Evolutionary conservation across 2,113 vertebrate genomes (phyloP), one percentile per base, ranked within the genome.

Genomic region (Clinocottus analis): DNA sequence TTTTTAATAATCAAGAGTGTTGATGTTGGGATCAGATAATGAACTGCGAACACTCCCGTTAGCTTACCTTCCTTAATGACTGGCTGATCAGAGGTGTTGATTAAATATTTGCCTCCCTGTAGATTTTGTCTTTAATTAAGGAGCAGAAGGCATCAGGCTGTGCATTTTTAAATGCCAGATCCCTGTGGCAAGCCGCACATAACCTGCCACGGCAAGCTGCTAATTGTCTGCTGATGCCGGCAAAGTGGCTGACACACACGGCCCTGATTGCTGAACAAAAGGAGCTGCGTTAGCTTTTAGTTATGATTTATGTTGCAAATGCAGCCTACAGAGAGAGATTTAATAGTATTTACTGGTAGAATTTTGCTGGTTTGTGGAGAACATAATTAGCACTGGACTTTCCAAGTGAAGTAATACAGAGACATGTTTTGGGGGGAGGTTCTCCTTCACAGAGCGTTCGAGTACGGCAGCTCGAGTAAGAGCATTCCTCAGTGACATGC

Each of bases 61-160:
- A 25, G 43, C 37, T 33, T 39, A 68, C 64, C 70, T 80, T 75
- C 56, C 4, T 65, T 88, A 88, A 82, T 83, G 74, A 86, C 16
- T 49, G 77, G 55, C 82, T 86, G 85, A 91, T 87, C 82, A 84
- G 75, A 68, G 62, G 87, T 87, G 89, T 87, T 90, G 77, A 89
- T 89, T 85, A 89, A 89, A 94, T 89, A 87, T 92, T 83, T 86
- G 85, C 78, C 84, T 90, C 90, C 93, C 92, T 62, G 87, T 86
- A 79, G 90, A 76, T 80, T 27, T 51, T 79, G 77, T 76, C 88
- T 90, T 91, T 94, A 94, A 95, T 94, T 91, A 93, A 80, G 82
- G 67, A 92, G 82, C 90, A 84, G 71, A 89, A 87, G 87, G 89
- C 53, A 19, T 72, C 80, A 65, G 90, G 80, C 85, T 83, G 82